Conservation (phyloP, 1,140 invertebrate species). For the Drosophila sp. region DNA sequence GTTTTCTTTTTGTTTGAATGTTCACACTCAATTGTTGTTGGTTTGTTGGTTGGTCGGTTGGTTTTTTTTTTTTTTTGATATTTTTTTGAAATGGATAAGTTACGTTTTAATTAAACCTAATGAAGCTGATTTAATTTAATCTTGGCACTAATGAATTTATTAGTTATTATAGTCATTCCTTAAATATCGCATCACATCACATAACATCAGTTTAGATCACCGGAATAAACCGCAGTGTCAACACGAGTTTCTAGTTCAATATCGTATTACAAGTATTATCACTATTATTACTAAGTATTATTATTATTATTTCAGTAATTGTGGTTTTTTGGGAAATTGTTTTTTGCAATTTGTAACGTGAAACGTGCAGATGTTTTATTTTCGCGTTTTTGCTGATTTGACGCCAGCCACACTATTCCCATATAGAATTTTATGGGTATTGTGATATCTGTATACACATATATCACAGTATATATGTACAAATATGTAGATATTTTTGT, state of each 20-base stretch:
- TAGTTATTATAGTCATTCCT: slow-evolving; percentile 31
- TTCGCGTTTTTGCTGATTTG: background rate
- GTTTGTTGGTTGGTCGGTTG: slow-evolving; percentile 18
- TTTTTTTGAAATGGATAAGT: slow-evolving; percentile 64
- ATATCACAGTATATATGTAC: slow-evolving; percentile 28
- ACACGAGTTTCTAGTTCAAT: background rate
- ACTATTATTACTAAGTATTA: background rate
- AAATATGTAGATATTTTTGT: slow-evolving; percentile 21
- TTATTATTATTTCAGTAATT: background rate
- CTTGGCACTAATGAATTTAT: slow-evolving; percentile 78
- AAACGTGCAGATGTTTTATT: slow-evolving; percentile 8
- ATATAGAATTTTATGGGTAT: slow-evolving; percentile 21
- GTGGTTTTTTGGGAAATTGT: background rate
- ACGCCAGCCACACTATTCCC: background rate
- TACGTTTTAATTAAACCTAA: slow-evolving; percentile 77
- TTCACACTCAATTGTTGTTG: slow-evolving; percentile 75
- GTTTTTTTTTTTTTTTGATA: slow-evolving; percentile 32
- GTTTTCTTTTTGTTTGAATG: slow-evolving; percentile 31
- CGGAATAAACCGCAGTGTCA: background rate
- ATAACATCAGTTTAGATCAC: slow-evolving; percentile 1
- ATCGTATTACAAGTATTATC: slow-evolving; percentile 3
- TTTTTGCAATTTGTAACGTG: slow-evolving; percentile 9
- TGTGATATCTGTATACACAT: slow-evolving; percentile 32
- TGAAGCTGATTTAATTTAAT: slow-evolving; percentile 82
- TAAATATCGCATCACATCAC: slow-evolving; percentile 2